These are phyloP conservation scores for Trimorus sp. DNA, from an alignment of 2,888 invertebrate genomes.

Conservation along the genomic window DNA sequence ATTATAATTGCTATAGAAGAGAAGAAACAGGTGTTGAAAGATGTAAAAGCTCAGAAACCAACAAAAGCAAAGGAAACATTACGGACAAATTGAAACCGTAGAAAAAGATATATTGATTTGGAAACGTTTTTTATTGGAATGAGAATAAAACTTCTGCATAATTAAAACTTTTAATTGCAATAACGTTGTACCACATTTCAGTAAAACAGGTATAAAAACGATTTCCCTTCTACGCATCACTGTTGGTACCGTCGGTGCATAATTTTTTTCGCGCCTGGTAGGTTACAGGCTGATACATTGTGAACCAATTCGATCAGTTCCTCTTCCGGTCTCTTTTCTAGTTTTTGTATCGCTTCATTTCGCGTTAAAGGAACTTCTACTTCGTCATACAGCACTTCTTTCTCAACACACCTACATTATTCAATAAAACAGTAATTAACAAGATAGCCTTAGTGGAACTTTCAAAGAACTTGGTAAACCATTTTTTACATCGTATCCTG, in stretches of 20 bases:
- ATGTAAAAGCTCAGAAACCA: conserved; percentile 20
- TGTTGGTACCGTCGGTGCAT: conserved; percentile 83
- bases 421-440: background rate
- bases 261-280: conserved; percentile 83
- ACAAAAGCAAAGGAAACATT: too few species aligned
- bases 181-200: background rate
- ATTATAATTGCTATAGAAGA: conserved; percentile 85
- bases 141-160: too few species aligned
- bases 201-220: background rate
- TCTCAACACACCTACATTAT: conserved; percentile 82
- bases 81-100: too few species aligned
- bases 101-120: background rate
- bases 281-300: conserved; percentile 82
- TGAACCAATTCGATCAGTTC: conserved; percentile 81
- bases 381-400: conserved; percentile 82
- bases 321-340: conserved; percentile 76
- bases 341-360: conserved; percentile 77
- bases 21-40: conserved; percentile 74
- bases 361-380: conserved; percentile 80
- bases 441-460: background rate
- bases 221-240: conserved; percentile 22
- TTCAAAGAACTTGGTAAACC: background rate
- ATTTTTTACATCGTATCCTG: too few species aligned
- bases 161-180: too few species aligned
- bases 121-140: background rate